Evolutionary conservation across 2,113 vertebrate genomes (phyloP).

Genomic region (Parotia lawesii): DNA sequence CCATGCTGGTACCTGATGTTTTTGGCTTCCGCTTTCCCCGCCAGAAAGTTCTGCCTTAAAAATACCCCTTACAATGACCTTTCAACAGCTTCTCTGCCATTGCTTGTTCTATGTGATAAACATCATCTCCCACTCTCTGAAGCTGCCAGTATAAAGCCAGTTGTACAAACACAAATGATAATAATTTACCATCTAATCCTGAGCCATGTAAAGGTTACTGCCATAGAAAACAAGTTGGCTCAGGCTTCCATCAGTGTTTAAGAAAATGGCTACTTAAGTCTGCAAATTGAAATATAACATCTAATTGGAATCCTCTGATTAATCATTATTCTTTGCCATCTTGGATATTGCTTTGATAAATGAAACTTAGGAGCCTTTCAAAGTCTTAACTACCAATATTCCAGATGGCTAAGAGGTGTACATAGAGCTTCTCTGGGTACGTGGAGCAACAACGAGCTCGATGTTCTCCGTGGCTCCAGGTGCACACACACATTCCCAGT

Average conservation of each 20-base stretch:
- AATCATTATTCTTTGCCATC: constrained; percentile 1
- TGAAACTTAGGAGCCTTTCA: background rate
- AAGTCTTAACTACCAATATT: background rate
- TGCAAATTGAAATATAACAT: background rate
- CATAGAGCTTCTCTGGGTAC: background rate
- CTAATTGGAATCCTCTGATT: background rate
- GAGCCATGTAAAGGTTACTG: background rate
- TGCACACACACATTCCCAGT: background rate
- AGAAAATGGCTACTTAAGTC: background rate
- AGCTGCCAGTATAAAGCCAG: background rate
- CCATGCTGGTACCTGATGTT: accelerated
- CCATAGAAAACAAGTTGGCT: background rate
- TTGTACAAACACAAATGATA: background rate
- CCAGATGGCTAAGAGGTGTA: background rate
- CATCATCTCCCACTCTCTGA: background rate
- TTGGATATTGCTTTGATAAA: background rate
- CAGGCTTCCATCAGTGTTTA: background rate
- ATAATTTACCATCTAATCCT: background rate
- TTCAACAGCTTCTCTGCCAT: background rate
- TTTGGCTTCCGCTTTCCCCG: background rate
- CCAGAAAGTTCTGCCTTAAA: background rate
- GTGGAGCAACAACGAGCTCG: accelerated
- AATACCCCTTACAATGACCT: background rate
- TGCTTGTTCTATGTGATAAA: background rate
- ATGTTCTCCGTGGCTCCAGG: background rate